Base-by-base conservation (phyloP, 2,113 vertebrate species). In the Callopanchax toddi region DNA sequence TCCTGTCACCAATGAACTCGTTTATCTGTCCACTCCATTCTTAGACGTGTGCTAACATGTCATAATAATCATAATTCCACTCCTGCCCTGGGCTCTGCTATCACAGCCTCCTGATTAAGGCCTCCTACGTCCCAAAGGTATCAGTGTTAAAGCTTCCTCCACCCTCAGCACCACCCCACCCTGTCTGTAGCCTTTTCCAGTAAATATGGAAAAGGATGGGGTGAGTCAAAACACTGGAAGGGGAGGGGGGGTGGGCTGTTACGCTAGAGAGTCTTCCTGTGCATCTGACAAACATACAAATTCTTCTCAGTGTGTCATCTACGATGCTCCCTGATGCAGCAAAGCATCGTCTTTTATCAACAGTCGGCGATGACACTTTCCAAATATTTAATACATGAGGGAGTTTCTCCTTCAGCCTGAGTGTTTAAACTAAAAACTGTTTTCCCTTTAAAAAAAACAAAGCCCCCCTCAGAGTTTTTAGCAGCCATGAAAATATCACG, bases 31-130 rank as follows among this genome's bases (percentile, higher is more conserved):
- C 95, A 93, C 92, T 95, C 91, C 83, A 87, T 88, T 89, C 89
- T 91, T 86, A 94, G 94, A 94, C 97, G 93, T 94, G 94, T 93
- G 93, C 94, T 94, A 93, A 95, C 95, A 97, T 95, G 96, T 95
- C 95, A 94, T 95, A 95, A 95, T 95, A 91, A 92, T 95, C 95
- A 96, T 94, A 94, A 95, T 91, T 95, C 93, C 92, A 89, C 93
- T 91, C 93, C 90, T 91, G 91, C 82, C 86, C 90, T 82, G 90
- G 60, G 76, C 68, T 56, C 93, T 92, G 89, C 87, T 93, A 91
- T 92, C 92, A 92, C 91, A 91, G 91, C 87, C 91, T 89, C 93
- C 93, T 96, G 95, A 98, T 98, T 96, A 97, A 91, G 78, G 77
- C 85, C 84, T 79, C 17, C 40, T 6, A 91, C 91, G 89, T 95